phyloP scores from a whole-genome alignment of 2,888 invertebrate species.

The Cyclophora punctaria region DNA sequence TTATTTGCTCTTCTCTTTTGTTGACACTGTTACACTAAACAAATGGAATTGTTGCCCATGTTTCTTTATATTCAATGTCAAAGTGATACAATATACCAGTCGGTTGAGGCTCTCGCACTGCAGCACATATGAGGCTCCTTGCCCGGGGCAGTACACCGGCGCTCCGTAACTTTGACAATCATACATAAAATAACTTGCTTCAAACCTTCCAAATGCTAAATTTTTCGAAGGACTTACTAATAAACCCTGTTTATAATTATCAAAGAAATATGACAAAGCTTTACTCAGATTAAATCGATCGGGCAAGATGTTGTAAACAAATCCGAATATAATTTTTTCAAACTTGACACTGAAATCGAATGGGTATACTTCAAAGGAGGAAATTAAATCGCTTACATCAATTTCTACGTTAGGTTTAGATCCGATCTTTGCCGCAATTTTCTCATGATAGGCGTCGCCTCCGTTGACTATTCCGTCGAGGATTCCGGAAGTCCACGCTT shows the following conservation, averaged over 20 bases:
- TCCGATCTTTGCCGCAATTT: constrained; percentile 62
- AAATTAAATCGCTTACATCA: constrained; percentile 70
- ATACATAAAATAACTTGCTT: constrained; percentile 78
- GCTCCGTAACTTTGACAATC: constrained; percentile 78
- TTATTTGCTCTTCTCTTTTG: constrained; percentile 49
- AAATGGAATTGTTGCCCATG: constrained; percentile 73
- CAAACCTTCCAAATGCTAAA: constrained; percentile 67
- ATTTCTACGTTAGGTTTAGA: constrained; percentile 72
- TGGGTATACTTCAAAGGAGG: constrained; percentile 73
- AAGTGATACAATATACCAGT: constrained; percentile 76
- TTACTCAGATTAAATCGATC: constrained; percentile 78
- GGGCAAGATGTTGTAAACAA: constrained; percentile 72
- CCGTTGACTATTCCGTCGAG: constrained; percentile 77
- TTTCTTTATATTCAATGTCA: constrained; percentile 74
- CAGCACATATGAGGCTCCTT: constrained; percentile 76
- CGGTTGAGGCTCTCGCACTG: constrained; percentile 76
- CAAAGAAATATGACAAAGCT: constrained; percentile 76
- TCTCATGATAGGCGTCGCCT: constrained; percentile 74
- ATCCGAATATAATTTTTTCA: constrained; percentile 75
- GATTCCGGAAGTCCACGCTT: constrained; percentile 78
- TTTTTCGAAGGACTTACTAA: constrained; percentile 70
- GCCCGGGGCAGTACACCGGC: constrained; percentile 75
- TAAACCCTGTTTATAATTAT: constrained; percentile 68
- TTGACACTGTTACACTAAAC: constrained; percentile 39
- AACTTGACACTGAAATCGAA: constrained; percentile 74